These are phyloP conservation scores for Agrotis exclamationis DNA, from an alignment of 2,888 invertebrate genomes.

Conservation along the genomic window DNA sequence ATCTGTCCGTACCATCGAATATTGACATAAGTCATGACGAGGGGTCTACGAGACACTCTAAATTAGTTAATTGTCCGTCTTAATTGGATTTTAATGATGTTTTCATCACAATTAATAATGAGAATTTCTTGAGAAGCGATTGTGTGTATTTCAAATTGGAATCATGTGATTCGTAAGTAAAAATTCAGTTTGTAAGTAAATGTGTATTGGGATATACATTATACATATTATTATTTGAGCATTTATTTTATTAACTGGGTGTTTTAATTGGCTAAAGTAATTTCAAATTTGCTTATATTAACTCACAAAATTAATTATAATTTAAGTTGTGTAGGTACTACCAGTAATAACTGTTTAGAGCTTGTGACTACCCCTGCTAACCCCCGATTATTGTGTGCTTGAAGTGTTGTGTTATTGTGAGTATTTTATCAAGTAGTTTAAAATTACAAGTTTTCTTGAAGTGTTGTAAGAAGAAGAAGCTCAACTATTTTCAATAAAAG, in stretches of 20 bases:
- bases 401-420: slow-evolving; percentile 34
- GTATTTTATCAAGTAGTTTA: slow-evolving; percentile 7
- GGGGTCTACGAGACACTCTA: not conserved
- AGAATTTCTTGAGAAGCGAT: not conserved
- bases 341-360: slow-evolving; percentile 34
- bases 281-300: slow-evolving; percentile 22
- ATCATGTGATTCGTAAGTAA: slow-evolving; percentile 20
- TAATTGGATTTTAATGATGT: not conserved
- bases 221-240: not conserved
- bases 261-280: slow-evolving; percentile 16
- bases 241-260: not conserved
- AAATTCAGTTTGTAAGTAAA: not conserved
- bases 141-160: not conserved
- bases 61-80: not conserved
- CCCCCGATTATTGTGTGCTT: slow-evolving; percentile 38
- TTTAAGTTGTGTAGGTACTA: slow-evolving; percentile 3
- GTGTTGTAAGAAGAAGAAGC: not conserved
- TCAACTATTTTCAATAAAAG: not conserved
- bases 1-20: not conserved
- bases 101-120: not conserved
- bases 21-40: not conserved
- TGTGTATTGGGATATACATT: too few species aligned
- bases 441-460: not conserved
- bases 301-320: not conserved
- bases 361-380: slow-evolving; percentile 43